Percentiles rank a stretch among this genome's conserved stretches.
Evolutionary conservation across 2,797 vertebrate genomes (phyloP).

Genomic region (Graptemys geographica): DNA sequence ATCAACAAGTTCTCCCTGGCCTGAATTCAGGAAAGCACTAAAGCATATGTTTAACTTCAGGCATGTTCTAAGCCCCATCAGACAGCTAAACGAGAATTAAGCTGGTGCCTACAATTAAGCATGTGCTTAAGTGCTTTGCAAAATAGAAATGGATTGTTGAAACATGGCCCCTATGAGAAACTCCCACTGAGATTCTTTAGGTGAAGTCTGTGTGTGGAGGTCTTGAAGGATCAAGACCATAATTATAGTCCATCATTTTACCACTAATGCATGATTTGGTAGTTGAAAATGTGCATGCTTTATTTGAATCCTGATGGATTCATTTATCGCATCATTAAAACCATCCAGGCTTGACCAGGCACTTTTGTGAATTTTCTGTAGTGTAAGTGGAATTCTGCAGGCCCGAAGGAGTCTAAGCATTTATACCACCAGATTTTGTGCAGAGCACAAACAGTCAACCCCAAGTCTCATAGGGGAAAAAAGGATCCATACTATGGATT

Average conservation of each 20-base stretch:
- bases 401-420: neutral
- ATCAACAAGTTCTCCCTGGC: conserved; percentile 21
- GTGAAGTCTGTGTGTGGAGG: neutral
- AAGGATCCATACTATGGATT: neutral
- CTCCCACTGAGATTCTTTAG: neutral
- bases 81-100: conserved; percentile 65
- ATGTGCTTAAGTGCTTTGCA: conserved; percentile 70
- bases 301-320: neutral
- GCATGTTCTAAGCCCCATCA: conserved; percentile 10
- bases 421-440: neutral
- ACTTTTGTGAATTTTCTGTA: conserved; percentile 14
- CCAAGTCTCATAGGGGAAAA: neutral
- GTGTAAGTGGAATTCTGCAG: neutral
- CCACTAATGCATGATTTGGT: neutral
- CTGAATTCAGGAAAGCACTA: conserved; percentile 13
- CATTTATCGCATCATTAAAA: conserved; percentile 23
- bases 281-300: conserved; percentile 13
- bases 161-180: conserved; percentile 22
- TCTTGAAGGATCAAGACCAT: conserved; percentile 29
- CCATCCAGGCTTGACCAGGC: neutral
- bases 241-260: conserved; percentile 18
- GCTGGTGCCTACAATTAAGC: conserved; percentile 70
- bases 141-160: conserved; percentile 53
- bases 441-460: neutral
- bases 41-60: conserved; percentile 15